Evolutionary conservation across 2,888 invertebrate genomes (phyloP).

Genomic region (Synanthedon andrenaeformis): DNA sequence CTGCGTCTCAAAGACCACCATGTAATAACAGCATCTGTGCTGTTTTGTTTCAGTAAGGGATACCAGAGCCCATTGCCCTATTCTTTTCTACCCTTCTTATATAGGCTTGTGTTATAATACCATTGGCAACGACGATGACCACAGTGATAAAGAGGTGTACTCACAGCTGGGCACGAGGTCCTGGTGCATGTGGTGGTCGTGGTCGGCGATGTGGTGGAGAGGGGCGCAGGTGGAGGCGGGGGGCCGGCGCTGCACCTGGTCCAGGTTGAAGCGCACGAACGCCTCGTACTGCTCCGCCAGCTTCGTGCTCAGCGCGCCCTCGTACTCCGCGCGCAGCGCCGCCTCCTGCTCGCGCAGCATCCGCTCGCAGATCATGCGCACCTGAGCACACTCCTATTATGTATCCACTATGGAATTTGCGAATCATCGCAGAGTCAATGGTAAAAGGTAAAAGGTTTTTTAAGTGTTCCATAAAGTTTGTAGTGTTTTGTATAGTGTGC

Average conservation of each 20-base stretch:
- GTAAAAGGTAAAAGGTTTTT: no score
- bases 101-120: no score
- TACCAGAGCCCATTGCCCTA: no score
- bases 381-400: constrained; percentile 60
- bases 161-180: constrained; percentile 63
- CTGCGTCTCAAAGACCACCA: no score
- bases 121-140: no score
- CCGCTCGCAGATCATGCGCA: constrained; percentile 96
- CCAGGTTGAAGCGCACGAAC: constrained; percentile 97
- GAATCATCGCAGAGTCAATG: no score
- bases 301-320: constrained; percentile 91
- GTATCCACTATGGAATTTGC: no score
- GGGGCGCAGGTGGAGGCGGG: constrained; percentile 56
- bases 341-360: constrained; percentile 96
- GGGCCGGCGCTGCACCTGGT: constrained; percentile 77
- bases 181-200: constrained; percentile 64
- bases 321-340: constrained; percentile 94
- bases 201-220: constrained; percentile 42
- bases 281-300: constrained; percentile 98
- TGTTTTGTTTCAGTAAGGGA: no score
- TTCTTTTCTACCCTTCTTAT: no score
- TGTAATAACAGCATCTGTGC: no score
- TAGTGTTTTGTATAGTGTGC: no score
- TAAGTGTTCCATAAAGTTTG: constrained; percentile 5
- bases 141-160: no score